These are phyloP conservation scores for Chesias legatella DNA, from an alignment of 2,888 invertebrate genomes.

Conservation along the genomic window DNA sequence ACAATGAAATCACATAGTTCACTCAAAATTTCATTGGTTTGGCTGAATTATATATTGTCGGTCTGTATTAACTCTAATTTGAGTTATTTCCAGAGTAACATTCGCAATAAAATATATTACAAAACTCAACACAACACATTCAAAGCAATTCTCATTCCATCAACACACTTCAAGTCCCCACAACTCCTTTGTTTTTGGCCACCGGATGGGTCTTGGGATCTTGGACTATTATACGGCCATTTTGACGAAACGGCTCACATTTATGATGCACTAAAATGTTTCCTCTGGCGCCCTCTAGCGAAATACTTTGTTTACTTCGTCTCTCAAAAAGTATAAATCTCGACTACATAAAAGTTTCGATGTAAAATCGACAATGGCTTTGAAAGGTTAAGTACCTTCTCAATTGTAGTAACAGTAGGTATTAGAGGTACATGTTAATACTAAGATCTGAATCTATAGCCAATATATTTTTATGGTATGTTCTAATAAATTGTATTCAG, in stretches of 20 bases:
- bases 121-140: too few species aligned
- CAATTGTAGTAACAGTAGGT: conserved; percentile 5
- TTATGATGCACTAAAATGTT: conserved; percentile 52
- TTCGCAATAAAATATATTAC: too few species aligned
- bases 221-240: conserved; percentile 36
- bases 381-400: conserved; percentile 5
- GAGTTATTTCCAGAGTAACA: too few species aligned
- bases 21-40: too few species aligned
- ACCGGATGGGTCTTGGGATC: conserved; percentile 30
- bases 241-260: conserved; percentile 44
- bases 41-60: too few species aligned
- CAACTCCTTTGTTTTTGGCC: conserved; percentile 22
- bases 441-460: too few species aligned
- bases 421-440: too few species aligned
- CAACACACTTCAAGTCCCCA: not conserved
- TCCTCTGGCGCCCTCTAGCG: conserved; percentile 32
- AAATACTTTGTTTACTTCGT: conserved; percentile 30
- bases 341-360: conserved; percentile 15
- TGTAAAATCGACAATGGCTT: conserved; percentile 14
- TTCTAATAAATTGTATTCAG: too few species aligned
- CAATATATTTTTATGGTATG: too few species aligned
- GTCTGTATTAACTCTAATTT: too few species aligned
- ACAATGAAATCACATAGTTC: too few species aligned
- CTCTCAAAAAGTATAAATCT: conserved; percentile 17
- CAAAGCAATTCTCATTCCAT: too few species aligned